Conservation (phyloP, 2,888 invertebrate genomes). For the Selenia dentaria region DNA sequence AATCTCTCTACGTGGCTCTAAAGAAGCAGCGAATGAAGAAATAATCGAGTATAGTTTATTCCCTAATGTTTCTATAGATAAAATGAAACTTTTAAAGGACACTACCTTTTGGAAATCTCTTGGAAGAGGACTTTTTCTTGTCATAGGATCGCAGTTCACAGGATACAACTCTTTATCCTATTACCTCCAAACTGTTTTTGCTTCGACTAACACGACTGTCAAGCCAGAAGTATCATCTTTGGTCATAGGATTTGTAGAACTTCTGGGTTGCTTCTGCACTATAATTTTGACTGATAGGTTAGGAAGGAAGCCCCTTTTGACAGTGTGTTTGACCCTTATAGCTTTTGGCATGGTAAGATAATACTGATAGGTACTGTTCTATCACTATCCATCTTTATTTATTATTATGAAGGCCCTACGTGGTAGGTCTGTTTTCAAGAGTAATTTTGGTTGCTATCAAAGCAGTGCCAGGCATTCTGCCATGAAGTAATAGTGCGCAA, state of each 20-base stretch:
- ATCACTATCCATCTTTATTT: too few relatives aligned
- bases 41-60: conserved; percentile 49
- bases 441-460: too few relatives aligned
- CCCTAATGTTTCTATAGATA: conserved; percentile 8
- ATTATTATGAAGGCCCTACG: too few relatives aligned
- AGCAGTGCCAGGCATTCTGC: too few relatives aligned
- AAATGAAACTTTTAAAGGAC: conserved; percentile 14
- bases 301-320: conserved; percentile 40
- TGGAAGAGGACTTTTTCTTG: conserved; percentile 9
- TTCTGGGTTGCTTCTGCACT: conserved; percentile 51
- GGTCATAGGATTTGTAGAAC: conserved; percentile 52
- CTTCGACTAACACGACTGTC: conserved; percentile 52
- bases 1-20: conserved; percentile 50
- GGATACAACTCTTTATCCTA: conserved; percentile 56
- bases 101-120: conserved; percentile 7
- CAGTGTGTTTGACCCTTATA: conserved; percentile 4
- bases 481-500: too few relatives aligned
- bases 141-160: conserved; percentile 37
- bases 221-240: conserved; percentile 53
- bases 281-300: conserved; percentile 44
- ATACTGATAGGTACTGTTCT: too few relatives aligned
- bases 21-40: conserved; percentile 47
- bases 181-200: conserved; percentile 59
- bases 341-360: conserved; percentile 25
- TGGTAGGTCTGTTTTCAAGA: too few relatives aligned